Percentiles rank a stretch among this genome's conserved stretches.
These are phyloP conservation scores for Geococcyx californianus DNA, from an alignment of 2,113 vertebrate genomes.

Conservation along the genomic window DNA sequence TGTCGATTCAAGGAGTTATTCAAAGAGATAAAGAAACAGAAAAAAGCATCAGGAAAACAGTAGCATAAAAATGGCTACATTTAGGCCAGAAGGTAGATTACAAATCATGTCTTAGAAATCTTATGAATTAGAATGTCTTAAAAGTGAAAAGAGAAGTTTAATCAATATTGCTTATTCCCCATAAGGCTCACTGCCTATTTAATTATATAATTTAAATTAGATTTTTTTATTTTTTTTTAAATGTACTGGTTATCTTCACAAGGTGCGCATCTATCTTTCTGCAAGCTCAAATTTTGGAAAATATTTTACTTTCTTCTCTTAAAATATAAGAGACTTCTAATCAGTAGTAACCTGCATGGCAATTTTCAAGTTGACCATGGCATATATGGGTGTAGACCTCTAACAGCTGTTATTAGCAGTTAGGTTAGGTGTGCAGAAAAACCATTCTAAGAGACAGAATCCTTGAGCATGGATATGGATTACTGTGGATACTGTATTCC, in stretches of 20 bases:
- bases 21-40: neutral
- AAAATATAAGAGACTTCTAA: neutral
- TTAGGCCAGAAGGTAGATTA: neutral
- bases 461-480: neutral
- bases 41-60: neutral
- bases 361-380: neutral
- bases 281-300: neutral
- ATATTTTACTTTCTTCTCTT: neutral
- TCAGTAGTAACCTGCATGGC: neutral
- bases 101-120: neutral
- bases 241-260: neutral
- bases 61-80: neutral
- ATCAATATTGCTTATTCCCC: neutral
- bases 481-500: neutral
- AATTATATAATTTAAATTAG: neutral
- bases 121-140: fast-evolving
- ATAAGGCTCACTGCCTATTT: neutral
- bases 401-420: neutral
- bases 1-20: neutral
- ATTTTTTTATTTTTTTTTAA: neutral
- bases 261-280: neutral
- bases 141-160: neutral
- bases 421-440: neutral
- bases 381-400: neutral
- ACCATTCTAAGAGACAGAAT: neutral